phyloP scores from a whole-genome alignment of 2,888 invertebrate genomes.

The Rhodophaea formosa region DNA sequence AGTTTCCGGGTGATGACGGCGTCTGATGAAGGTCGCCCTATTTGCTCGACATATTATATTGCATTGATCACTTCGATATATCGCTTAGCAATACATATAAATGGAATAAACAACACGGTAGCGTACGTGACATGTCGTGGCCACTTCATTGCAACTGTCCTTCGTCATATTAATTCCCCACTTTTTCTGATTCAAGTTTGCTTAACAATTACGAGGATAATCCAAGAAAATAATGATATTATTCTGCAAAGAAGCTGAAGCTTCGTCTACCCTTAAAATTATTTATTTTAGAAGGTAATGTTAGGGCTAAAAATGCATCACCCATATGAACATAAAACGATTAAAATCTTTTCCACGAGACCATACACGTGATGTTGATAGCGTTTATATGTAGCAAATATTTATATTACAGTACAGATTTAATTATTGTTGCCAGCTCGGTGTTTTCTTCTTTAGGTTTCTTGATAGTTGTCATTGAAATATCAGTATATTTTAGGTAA shows the following conservation, averaged over 20 bases:
- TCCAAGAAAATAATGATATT: no score
- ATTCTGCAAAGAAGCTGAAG: no score
- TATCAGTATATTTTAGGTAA: no score
- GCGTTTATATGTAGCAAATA: background rate
- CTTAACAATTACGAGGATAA: no score
- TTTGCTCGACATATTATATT: slow-evolving; percentile 49
- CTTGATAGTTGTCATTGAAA: no score
- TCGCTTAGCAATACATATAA: slow-evolving; percentile 15
- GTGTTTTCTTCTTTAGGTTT: no score
- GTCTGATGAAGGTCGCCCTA: slow-evolving; percentile 60
- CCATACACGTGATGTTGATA: slow-evolving; percentile 5
- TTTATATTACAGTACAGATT: background rate
- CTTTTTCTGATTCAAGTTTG: no score
- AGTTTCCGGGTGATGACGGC: slow-evolving; percentile 74
- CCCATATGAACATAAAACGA: background rate
- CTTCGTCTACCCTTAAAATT: no score
- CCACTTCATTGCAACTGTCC: background rate
- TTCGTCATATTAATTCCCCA: no score
- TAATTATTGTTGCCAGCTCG: no score
- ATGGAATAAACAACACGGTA: slow-evolving; percentile 1
- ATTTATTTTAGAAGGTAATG: no score
- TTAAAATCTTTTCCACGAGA: slow-evolving; percentile 2
- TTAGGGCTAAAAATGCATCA: background rate
- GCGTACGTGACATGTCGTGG: slow-evolving; percentile 17
- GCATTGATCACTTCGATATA: slow-evolving; percentile 35